Evolutionary conservation across 2,797 vertebrate species (phyloP).

Genomic region (Gallinago stenura): DNA sequence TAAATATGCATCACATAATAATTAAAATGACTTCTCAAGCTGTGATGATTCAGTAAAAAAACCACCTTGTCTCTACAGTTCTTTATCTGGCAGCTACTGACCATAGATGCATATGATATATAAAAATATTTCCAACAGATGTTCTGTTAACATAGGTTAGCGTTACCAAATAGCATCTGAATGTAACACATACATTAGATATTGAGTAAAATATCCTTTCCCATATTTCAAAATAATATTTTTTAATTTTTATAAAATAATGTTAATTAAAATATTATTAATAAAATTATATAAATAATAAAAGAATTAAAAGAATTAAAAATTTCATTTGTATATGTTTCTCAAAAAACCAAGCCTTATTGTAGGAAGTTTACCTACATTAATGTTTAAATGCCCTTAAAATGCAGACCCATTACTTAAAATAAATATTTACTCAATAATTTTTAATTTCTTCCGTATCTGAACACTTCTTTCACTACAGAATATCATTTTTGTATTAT

Average conservation of each 20-base stretch:
- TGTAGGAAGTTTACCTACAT: not conserved
- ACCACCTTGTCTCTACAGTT: constrained; percentile 54
- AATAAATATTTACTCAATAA: not conserved
- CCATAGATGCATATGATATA: constrained; percentile 70
- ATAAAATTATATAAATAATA: too few species aligned
- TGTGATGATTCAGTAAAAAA: constrained; percentile 68
- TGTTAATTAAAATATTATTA: too few species aligned
- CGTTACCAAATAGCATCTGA: not conserved
- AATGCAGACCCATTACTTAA: not conserved
- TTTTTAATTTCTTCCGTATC: not conserved
- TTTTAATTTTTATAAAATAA: too few species aligned
- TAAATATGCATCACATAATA: constrained; percentile 62
- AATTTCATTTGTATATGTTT: not conserved
- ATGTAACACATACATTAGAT: not conserved
- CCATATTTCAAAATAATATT: not conserved
- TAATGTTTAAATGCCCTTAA: not conserved
- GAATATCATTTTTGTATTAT: not conserved
- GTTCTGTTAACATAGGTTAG: not conserved
- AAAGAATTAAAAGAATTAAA: too few species aligned
- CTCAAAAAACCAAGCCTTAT: not conserved
- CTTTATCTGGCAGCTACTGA: constrained; percentile 55
- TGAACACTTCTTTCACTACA: not conserved
- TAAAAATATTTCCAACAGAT: constrained; percentile 52
- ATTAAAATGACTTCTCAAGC: constrained; percentile 71
- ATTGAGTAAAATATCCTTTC: not conserved